Conservation (phyloP, 2,113 vertebrate species). For the Heterotis niloticus region DNA sequence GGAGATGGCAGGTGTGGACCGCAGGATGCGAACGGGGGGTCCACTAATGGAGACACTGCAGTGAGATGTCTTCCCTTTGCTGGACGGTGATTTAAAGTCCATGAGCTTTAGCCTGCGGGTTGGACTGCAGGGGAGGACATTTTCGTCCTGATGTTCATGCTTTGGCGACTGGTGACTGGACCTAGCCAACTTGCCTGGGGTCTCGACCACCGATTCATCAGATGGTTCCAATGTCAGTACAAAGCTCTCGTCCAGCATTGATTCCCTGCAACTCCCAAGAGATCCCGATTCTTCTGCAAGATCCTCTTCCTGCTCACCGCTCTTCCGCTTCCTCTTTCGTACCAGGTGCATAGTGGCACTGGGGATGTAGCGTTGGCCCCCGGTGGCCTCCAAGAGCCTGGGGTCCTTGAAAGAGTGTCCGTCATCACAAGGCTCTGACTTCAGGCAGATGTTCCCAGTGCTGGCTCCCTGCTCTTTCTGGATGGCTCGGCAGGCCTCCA, state of each 20-base stretch:
- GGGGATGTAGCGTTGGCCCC: neutral
- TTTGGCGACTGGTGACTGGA: neutral
- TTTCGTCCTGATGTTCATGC: conserved; percentile 17
- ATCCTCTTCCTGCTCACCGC: conserved; percentile 11
- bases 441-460: conserved; percentile 6
- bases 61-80: conserved; percentile 51
- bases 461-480: conserved; percentile 58
- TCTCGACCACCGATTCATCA: conserved; percentile 24
- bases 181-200: neutral
- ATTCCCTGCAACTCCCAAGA: conserved; percentile 22
- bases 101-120: conserved; percentile 69
- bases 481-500: conserved; percentile 68
- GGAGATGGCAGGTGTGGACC: conserved; percentile 60
- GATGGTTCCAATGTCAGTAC: neutral
- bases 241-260: conserved; percentile 18
- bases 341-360: conserved; percentile 16
- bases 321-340: conserved; percentile 26
- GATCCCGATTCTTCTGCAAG: conserved; percentile 19
- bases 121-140: conserved; percentile 57
- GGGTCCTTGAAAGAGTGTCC: conserved; percentile 30
- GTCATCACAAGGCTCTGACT: conserved; percentile 30
- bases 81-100: conserved; percentile 72
- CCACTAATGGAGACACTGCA: conserved; percentile 35
- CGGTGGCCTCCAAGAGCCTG: conserved; percentile 23
- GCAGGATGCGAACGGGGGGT: conserved; percentile 55